A percentile compares a stretch with the other conserved stretches of the same genome.
Conservation (phyloP, 2,113 vertebrate genomes). For the Macrotus californicus region DNA sequence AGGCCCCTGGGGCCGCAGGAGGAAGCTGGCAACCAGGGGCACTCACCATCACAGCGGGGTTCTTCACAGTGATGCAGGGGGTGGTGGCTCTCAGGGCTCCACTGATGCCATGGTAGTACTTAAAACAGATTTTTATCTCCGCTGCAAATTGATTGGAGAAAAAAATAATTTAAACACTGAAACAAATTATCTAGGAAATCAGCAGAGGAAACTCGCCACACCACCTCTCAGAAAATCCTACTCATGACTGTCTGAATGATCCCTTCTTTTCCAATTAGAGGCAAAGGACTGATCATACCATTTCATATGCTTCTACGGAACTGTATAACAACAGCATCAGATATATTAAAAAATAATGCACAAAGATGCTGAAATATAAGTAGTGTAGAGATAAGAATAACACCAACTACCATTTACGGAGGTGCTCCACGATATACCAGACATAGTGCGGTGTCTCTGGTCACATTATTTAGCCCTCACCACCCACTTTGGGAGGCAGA, state of each 20-base stretch:
- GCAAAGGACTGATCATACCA: neutral
- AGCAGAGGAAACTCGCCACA: neutral
- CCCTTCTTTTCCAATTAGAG: neutral
- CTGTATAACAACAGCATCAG: neutral
- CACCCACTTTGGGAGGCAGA: neutral
- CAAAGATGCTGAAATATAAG: neutral
- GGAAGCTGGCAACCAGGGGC: neutral
- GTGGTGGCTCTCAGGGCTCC: slow-evolving; percentile 96
- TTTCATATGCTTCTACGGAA: neutral
- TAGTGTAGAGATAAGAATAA: neutral
- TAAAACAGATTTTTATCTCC: slow-evolving; percentile 99
- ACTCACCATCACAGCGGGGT: slow-evolving; percentile 92
- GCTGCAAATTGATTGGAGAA: slow-evolving; percentile 80
- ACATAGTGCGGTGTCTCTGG: rapidly evolving
- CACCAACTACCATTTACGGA: neutral
- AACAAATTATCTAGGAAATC: neutral
- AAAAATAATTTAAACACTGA: neutral
- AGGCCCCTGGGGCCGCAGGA: rapidly evolving
- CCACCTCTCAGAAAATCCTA: neutral
- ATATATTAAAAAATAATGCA: neutral
- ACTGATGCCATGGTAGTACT: slow-evolving; percentile 97
- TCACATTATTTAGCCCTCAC: neutral
- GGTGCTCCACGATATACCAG: neutral
- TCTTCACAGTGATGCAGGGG: slow-evolving; percentile 98
- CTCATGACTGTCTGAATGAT: neutral